phyloP scores from a whole-genome alignment of 2,888 invertebrate species.

The Heliconius hortense region DNA sequence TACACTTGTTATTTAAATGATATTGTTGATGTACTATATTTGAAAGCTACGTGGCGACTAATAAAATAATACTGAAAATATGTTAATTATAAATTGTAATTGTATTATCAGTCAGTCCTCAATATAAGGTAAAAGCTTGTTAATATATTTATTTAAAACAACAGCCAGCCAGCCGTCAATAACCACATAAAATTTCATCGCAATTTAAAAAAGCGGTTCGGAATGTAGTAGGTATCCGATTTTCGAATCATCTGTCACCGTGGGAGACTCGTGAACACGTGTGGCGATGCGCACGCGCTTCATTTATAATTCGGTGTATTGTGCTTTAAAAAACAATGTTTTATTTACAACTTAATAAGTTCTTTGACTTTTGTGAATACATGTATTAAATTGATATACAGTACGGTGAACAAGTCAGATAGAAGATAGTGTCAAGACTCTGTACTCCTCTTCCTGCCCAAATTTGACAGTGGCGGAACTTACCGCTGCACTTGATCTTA shows the following conservation, averaged over 20 bases:
- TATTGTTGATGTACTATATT: background rate
- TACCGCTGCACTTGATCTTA: background rate
- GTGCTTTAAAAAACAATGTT: background rate
- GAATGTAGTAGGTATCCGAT: slow-evolving; percentile 45
- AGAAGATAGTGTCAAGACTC: background rate
- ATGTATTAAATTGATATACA: background rate
- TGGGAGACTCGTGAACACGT: slow-evolving; percentile 43
- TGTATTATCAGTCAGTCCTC: background rate
- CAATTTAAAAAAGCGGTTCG: slow-evolving; percentile 40
- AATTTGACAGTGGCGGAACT: background rate
- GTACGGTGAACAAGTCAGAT: background rate
- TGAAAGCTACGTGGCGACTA: background rate
- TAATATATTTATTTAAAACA: slow-evolving; percentile 2
- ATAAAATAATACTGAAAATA: background rate
- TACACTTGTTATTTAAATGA: background rate
- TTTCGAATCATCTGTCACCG: slow-evolving; percentile 44
- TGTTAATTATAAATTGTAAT: background rate
- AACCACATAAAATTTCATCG: slow-evolving; percentile 12
- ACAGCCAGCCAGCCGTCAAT: background rate
- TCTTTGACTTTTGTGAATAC: background rate
- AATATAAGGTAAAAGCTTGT: background rate
- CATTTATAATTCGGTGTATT: slow-evolving; percentile 17
- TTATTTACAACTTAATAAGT: slow-evolving; percentile 16
- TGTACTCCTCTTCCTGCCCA: background rate
- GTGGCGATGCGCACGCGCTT: slow-evolving; percentile 36